These are phyloP conservation scores for Scophthalmus maximus DNA, from an alignment of 2,113 vertebrate species.

Conservation along the genomic window DNA sequence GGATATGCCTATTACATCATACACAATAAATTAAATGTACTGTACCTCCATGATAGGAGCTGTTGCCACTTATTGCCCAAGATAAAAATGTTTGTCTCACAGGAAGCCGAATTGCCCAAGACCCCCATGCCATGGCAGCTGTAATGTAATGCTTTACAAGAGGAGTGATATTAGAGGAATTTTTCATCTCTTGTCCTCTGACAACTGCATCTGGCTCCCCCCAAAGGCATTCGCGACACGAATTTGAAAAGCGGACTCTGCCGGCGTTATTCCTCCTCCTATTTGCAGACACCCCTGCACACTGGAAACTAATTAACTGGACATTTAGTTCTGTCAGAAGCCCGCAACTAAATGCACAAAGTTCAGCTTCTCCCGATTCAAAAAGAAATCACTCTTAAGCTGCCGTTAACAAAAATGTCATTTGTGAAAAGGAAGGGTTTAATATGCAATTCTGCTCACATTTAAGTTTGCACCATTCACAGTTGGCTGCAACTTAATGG, in stretches of 20 bases:
- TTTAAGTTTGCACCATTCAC: conserved; percentile 59
- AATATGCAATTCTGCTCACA: conserved; percentile 65
- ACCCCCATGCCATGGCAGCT: conserved; percentile 11
- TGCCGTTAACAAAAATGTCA: conserved; percentile 72
- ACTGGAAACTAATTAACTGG: conserved; percentile 75
- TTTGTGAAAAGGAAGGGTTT: conserved; percentile 68
- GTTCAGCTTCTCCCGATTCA: conserved; percentile 58
- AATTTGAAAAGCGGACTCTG: conserved; percentile 65
- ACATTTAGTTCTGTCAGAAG: conserved; percentile 70
- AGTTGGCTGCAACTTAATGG: conserved; percentile 58
- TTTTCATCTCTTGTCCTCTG: conserved; percentile 69
- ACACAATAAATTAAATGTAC: conserved; percentile 61
- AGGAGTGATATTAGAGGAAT: conserved; percentile 58
- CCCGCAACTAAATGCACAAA: conserved; percentile 58
- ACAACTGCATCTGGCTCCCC: conserved; percentile 55
- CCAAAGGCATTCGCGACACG: conserved; percentile 40
- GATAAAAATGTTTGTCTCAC: conserved; percentile 62
- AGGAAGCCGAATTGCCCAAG: conserved; percentile 27
- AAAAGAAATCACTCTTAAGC: conserved; percentile 72
- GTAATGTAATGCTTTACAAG: conserved; percentile 57
- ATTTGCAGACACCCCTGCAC: conserved; percentile 45
- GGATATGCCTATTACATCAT: conserved; percentile 71
- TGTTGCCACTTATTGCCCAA: conserved; percentile 53
- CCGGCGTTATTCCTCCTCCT: conserved; percentile 51
- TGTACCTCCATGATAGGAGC: conserved; percentile 49